Evolutionary conservation across 2,797 vertebrate species (phyloP).

Genomic region (Ciconia nigra): DNA sequence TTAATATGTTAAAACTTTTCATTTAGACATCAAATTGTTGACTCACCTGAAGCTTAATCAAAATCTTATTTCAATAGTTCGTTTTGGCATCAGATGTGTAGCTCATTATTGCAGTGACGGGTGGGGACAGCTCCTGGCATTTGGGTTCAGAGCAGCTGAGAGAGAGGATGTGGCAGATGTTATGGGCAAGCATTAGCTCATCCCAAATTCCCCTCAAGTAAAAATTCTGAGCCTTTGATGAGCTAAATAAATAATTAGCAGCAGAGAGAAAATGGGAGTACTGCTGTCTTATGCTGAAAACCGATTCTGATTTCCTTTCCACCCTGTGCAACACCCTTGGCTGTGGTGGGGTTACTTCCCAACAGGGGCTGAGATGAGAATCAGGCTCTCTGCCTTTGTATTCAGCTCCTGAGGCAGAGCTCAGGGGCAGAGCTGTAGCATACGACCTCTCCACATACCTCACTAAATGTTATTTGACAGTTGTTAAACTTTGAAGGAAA

Average conservation of each 20-base stretch:
- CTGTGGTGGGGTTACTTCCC: neutral
- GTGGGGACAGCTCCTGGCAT: neutral
- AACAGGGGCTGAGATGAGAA: neutral
- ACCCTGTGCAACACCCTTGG: neutral
- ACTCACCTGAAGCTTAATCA: slow-evolving; percentile 21
- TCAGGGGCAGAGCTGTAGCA: neutral
- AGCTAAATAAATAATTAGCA: slow-evolving; percentile 29
- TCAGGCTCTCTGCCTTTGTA: neutral
- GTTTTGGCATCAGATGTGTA: neutral
- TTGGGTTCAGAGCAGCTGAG: neutral
- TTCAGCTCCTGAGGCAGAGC: neutral
- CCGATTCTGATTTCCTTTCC: neutral
- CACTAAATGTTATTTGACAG: neutral
- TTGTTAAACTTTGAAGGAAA: neutral
- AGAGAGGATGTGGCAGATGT: neutral
- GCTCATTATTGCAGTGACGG: neutral
- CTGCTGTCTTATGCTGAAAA: neutral
- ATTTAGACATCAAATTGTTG: slow-evolving; percentile 2
- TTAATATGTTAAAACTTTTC: neutral
- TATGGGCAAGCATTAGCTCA: neutral
- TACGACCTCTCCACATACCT: neutral
- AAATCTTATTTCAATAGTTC: neutral
- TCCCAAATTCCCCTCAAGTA: neutral
- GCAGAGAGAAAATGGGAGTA: neutral
- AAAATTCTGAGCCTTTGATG: slow-evolving; percentile 1